Percentiles rank a stretch among this genome's conserved stretches.
phyloP scores from a whole-genome alignment of 2,888 invertebrate genomes.

The Busseola fusca region DNA sequence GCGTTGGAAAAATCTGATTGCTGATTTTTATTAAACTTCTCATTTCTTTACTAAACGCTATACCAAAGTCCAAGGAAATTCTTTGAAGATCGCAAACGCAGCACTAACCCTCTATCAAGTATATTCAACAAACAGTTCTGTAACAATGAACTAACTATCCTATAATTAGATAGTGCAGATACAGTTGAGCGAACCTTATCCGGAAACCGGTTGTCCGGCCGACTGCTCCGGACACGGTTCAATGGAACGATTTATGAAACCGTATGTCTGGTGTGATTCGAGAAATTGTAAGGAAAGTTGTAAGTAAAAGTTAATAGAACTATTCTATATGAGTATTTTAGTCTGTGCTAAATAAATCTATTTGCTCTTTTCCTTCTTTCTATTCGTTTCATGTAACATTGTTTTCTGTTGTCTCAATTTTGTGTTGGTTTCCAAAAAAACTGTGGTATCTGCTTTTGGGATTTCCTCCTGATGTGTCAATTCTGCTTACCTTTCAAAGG shows the following conservation, averaged over 20 bases:
- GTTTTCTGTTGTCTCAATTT: neutral
- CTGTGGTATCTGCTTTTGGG: neutral
- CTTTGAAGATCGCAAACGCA: neutral
- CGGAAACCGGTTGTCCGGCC: constrained; percentile 59
- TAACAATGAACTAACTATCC: constrained; percentile 46
- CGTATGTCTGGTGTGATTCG: constrained; percentile 13
- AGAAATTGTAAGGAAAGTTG: constrained; percentile 8
- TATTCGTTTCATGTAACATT: neutral
- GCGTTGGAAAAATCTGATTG: no score
- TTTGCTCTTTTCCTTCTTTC: no score
- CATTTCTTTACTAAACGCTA: neutral
- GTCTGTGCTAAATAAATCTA: no score
- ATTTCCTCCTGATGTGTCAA: neutral
- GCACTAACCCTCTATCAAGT: neutral
- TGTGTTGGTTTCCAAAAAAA: neutral
- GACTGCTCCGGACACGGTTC: constrained; percentile 47
- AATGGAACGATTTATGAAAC: constrained; percentile 42
- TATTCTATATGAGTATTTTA: no score
- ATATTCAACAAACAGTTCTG: constrained; percentile 17
- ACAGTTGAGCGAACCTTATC: constrained; percentile 50
- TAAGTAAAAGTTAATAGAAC: neutral
- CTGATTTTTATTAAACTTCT: no score
- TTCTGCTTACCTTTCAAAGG: neutral
- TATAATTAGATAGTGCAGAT: constrained; percentile 50
- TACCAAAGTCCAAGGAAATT: neutral